Evolutionary conservation across 2,113 vertebrate species (phyloP), one percentile per base, ranked within the genome.

Genomic region (Conger conger): DNA sequence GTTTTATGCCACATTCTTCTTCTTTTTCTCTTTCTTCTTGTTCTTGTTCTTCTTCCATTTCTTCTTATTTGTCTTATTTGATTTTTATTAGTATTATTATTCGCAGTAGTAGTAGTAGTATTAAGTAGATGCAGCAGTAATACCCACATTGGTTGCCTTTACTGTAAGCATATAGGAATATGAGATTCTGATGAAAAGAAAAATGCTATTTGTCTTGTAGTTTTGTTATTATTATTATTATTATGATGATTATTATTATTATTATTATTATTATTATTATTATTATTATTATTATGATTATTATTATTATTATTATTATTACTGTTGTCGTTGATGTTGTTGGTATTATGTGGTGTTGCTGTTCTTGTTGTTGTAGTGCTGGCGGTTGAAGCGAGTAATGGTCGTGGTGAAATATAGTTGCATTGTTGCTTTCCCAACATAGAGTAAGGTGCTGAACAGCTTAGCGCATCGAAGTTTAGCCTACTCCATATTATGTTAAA

Each of bases 261-360:
- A 63, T 63, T 63, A 63, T 63, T 63, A 63, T 63, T 63, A 63
- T 60, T 60, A 60, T 60, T 60, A 23, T 60, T 60, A 60, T 60
- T 60, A 60, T 60, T 60, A 60, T 60, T 60, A 60, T 60, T 50
- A n/a, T n/a, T n/a, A n/a, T n/a, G n/a, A n/a, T n/a, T n/a, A n/a
- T n/a, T n/a, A n/a, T n/a, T n/a, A n/a, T n/a, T n/a, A n/a, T n/a
- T 53, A 53, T 53, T 53, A 11, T 78, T 33, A 13, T 1, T 35
- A 13, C n/a, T 15, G n/a, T 78, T 33, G n/a, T 9, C 36, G 30
- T 18, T 8, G 4, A 78, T 78, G 4, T 9, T 37, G 3, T 78
- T 11, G 6, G 6, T 20, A 79, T 79, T 79, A 77, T 77, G n/a
- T 79, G 11, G 35, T 80, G 30, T 50, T 80, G 30, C 30, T 80